phyloP scores from a whole-genome alignment of 2,888 invertebrate species.

The Ypsolopha scabrella region DNA sequence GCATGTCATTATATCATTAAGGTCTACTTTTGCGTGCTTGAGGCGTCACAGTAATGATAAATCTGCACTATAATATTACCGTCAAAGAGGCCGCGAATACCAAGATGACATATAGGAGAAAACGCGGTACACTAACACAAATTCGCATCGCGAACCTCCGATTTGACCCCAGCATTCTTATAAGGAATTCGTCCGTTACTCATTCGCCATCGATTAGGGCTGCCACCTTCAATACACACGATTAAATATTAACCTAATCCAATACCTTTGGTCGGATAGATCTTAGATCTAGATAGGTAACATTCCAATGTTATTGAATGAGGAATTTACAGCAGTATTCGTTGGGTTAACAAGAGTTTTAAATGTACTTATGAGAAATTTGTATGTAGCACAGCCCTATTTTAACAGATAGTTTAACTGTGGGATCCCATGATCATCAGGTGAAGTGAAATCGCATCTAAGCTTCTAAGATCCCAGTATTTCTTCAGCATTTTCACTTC shows the following conservation, averaged over 20 bases:
- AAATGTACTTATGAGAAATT: too few species aligned
- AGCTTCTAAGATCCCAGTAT: neutral
- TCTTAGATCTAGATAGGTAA: too few species aligned
- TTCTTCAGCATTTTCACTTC: neutral
- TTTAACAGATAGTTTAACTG: conserved; percentile 1
- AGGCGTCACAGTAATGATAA: conserved; percentile 16
- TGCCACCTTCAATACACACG: conserved; percentile 15
- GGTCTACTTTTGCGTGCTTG: conserved; percentile 11
- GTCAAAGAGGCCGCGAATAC: conserved; percentile 25
- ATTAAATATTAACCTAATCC: too few species aligned
- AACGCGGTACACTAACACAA: conserved; percentile 59
- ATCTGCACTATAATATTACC: conserved; percentile 14
- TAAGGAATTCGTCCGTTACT: conserved; percentile 58
- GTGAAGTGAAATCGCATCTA: conserved; percentile 3
- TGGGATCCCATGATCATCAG: neutral
- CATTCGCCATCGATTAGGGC: conserved; percentile 40
- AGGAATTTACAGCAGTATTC: too few species aligned
- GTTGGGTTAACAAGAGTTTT: too few species aligned
- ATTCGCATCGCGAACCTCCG: conserved; percentile 52
- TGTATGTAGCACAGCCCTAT: neutral
- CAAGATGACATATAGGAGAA: conserved; percentile 49
- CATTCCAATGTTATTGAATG: too few species aligned
- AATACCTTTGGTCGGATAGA: too few species aligned
- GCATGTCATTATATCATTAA: conserved; percentile 25
- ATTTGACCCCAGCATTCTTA: conserved; percentile 59